These are phyloP conservation scores for Sapajus apella DNA, from an alignment of 2,113 vertebrate genomes.

Conservation along the genomic window DNA sequence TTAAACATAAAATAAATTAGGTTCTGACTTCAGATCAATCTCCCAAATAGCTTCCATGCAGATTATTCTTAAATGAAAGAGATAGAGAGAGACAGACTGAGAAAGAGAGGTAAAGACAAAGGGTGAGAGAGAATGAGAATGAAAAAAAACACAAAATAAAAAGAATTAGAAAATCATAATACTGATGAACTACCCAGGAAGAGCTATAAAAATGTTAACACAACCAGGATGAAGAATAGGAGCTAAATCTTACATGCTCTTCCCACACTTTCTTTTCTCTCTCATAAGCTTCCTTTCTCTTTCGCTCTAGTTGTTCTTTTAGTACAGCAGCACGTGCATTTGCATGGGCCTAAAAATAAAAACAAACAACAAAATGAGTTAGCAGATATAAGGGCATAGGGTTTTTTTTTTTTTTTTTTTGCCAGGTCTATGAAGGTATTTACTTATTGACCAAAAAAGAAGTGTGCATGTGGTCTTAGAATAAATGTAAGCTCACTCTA, in stretches of 20 bases:
- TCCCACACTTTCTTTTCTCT: conserved; percentile 96
- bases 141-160: not conserved
- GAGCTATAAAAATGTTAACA: not conserved
- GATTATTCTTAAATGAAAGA: not conserved
- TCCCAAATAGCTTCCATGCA: not conserved
- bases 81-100: not conserved
- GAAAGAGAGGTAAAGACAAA: not conserved
- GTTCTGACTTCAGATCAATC: conserved; percentile 4
- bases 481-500: not conserved
- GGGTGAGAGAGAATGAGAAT: not conserved
- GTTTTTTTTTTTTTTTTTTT: not conserved
- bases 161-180: not conserved
- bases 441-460: not conserved
- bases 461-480: not conserved
- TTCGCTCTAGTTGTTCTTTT: conserved; percentile 95
- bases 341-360: conserved; percentile 89
- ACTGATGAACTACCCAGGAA: not conserved
- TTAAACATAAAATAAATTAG: not conserved
- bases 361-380: not conserved
- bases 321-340: conserved; percentile 92
- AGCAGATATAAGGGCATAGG: not conserved
- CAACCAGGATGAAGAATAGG: not conserved
- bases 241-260: conserved; percentile 91
- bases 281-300: conserved; percentile 94
- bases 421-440: not conserved